phyloP scores from a whole-genome alignment of 2,888 invertebrate genomes.

The Nycteola revayana region DNA sequence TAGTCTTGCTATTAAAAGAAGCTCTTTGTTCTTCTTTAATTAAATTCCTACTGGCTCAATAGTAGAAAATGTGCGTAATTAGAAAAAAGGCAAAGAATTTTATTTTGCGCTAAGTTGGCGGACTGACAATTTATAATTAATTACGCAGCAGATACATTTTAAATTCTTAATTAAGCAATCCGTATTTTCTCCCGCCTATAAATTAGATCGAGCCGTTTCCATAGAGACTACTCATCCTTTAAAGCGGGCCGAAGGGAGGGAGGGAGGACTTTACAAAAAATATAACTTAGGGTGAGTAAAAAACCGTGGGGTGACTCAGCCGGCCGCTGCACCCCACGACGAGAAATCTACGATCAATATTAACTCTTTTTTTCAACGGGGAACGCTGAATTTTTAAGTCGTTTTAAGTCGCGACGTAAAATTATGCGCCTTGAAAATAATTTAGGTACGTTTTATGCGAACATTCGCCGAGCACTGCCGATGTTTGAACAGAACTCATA shows the following conservation, averaged over 20 bases:
- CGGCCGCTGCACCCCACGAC: conserved; percentile 82
- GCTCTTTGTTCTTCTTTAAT: conserved; percentile 52
- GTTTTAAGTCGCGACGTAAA: conserved; percentile 55
- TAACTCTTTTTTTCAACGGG: conserved; percentile 81
- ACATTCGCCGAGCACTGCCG: conserved; percentile 17
- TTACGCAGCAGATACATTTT: conserved; percentile 78
- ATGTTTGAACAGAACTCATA: conserved; percentile 53
- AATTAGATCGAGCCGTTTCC: conserved; percentile 82
- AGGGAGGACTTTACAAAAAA: conserved; percentile 77
- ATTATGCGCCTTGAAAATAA: conserved; percentile 45
- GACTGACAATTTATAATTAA: conserved; percentile 75
- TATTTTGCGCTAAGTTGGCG: conserved; percentile 49
- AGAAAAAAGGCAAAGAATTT: conserved; percentile 49
- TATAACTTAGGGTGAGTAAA: conserved; percentile 83
- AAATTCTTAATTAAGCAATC: conserved; percentile 82
- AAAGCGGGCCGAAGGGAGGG: conserved; percentile 73
- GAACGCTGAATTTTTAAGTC: conserved; percentile 78
- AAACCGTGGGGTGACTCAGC: conserved; percentile 83
- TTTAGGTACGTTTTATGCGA: conserved; percentile 37
- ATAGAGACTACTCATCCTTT: conserved; percentile 83
- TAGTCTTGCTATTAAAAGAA: conserved; percentile 23
- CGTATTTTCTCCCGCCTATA: conserved; percentile 81
- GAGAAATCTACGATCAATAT: conserved; percentile 83
- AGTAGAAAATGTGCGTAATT: conserved; percentile 41
- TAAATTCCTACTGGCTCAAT: conserved; percentile 57